Conservation (phyloP, 2,888 invertebrate genomes). For the Pandemis heparana region DNA sequence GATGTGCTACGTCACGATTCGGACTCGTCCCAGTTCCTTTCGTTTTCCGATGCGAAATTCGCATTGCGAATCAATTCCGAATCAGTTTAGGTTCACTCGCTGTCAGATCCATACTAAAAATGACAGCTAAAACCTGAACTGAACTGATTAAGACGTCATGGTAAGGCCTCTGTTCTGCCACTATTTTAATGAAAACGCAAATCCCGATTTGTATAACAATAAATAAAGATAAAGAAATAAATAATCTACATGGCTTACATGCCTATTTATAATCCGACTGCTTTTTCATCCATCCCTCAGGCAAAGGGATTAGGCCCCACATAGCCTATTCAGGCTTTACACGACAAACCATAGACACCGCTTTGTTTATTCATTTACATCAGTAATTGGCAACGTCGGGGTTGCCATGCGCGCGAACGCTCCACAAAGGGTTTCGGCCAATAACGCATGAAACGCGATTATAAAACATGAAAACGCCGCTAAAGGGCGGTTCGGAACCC, state of each 20-base stretch:
- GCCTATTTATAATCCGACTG: background rate
- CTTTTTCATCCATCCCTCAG: background rate
- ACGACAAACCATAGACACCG: conserved; percentile 10
- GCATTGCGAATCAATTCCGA: no score
- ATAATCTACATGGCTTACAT: background rate
- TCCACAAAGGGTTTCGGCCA: conserved; percentile 40
- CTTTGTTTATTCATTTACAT: conserved; percentile 30
- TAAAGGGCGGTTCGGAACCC: conserved; percentile 41
- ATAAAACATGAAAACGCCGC: conserved; percentile 43
- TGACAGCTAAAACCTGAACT: no score
- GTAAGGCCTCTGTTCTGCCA: no score
- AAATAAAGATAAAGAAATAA: no score
- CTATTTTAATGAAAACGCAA: background rate
- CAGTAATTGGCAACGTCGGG: conserved; percentile 29
- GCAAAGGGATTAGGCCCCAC: conserved; percentile 6
- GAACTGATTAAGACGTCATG: no score
- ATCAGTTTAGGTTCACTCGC: no score
- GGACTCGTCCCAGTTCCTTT: no score
- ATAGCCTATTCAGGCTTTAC: conserved; percentile 10
- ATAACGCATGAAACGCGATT: conserved; percentile 43
- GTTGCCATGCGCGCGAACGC: conserved; percentile 32
- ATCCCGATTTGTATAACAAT: background rate
- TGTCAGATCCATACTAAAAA: no score
- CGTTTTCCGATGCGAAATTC: no score
- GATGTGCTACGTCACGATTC: no score